Conservation (phyloP, 2,888 invertebrate genomes). For the Tetanocera ferruginea region DNA sequence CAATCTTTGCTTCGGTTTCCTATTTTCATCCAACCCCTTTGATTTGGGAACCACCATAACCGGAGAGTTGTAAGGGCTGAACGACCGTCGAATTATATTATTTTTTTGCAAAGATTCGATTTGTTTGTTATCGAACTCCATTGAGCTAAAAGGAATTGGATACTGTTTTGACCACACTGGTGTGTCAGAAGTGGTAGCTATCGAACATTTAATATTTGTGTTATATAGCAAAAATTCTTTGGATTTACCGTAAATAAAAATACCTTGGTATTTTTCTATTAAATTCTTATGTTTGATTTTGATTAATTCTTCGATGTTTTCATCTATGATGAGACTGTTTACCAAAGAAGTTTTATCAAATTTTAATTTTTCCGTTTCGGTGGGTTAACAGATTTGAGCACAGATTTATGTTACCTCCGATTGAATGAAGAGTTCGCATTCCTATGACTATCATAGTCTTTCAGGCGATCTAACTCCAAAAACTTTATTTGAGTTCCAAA, state of each 20-base stretch:
- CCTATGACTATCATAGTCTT: conserved; percentile 1
- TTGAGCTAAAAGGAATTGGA: not conserved
- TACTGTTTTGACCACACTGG: not conserved
- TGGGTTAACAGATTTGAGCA: not conserved
- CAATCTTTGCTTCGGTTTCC: not conserved
- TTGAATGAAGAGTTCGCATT: not conserved
- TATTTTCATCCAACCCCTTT: not conserved
- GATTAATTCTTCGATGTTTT: no score
- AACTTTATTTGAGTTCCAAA: not conserved
- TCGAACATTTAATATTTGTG: not conserved
- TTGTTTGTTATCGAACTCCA: not conserved
- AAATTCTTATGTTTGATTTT: not conserved
- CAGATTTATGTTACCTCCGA: not conserved
- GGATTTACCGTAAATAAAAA: no score
- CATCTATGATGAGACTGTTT: no score
- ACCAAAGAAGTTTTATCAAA: not conserved
- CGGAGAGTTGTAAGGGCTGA: conserved; percentile 17
- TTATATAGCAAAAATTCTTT: not conserved
- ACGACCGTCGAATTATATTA: not conserved
- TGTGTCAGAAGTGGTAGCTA: not conserved
- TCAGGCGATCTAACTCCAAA: not conserved
- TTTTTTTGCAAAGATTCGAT: not conserved
- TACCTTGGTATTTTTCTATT: no score
- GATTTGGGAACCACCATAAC: not conserved
- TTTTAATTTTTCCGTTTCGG: not conserved